A percentile compares a stretch with the other conserved stretches of the same genome.
These are phyloP conservation scores for Pardalotus punctatus DNA, from an alignment of 2,113 vertebrate species.

Conservation along the genomic window DNA sequence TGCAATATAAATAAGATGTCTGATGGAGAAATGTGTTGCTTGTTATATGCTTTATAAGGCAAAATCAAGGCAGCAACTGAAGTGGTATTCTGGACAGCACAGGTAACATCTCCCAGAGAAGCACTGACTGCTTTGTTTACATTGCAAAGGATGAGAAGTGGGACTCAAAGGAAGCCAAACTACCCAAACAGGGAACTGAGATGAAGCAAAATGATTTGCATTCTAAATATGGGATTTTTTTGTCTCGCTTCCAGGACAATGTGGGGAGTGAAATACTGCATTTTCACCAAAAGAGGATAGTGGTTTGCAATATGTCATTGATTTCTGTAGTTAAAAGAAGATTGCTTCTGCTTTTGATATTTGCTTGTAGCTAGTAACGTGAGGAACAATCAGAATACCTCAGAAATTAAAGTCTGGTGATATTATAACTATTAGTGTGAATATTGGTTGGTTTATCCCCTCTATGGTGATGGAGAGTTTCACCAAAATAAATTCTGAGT, in stretches of 20 bases:
- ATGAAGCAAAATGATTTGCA: not conserved
- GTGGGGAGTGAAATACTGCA: not conserved
- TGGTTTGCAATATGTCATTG: not conserved
- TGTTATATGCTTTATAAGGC: not conserved
- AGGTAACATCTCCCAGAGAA: not conserved
- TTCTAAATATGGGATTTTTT: not conserved
- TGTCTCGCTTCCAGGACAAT: not conserved
- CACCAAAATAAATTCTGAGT: not conserved
- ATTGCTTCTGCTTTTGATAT: not conserved
- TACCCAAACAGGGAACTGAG: not conserved
- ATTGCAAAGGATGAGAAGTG: not conserved
- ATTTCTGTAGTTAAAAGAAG: not conserved
- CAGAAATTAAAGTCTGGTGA: not conserved
- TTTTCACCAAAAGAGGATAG: not conserved
- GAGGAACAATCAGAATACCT: not conserved
- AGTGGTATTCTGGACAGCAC: not conserved
- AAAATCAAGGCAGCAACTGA: not conserved
- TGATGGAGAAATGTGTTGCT: not conserved
- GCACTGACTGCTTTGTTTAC: not conserved
- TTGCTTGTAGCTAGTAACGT: not conserved
- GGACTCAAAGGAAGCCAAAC: not conserved
- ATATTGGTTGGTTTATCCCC: not conserved
- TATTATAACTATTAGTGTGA: not conserved
- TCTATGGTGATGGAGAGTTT: not conserved
- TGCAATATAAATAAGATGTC: not conserved